Conservation (phyloP, 2,888 invertebrate genomes). For the Hyppa rectilinea region DNA sequence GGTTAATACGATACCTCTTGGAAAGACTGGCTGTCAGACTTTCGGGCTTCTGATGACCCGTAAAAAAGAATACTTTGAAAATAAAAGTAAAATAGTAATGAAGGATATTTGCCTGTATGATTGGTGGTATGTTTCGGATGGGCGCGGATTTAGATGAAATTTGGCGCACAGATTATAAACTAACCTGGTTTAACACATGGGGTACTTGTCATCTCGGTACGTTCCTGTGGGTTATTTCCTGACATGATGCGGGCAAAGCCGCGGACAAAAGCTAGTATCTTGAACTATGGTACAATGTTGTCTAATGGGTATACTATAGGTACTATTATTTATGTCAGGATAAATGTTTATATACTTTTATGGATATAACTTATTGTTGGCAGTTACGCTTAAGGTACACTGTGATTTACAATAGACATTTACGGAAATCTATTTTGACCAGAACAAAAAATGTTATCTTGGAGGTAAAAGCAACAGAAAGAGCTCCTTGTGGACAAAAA, state of each 20-base stretch:
- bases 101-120: no score
- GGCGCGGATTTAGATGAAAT: no score
- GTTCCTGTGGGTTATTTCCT: no score
- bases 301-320: slow-evolving; percentile 1
- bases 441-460: background rate
- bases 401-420: slow-evolving; percentile 44
- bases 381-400: slow-evolving; percentile 34
- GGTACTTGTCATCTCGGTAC: no score
- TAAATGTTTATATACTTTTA: slow-evolving; percentile 38
- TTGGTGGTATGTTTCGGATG: no score
- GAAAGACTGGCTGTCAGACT: background rate
- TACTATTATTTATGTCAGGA: slow-evolving; percentile 33
- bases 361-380: slow-evolving; percentile 22
- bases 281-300: slow-evolving; percentile 3
- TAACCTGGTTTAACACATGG: no score
- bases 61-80: no score
- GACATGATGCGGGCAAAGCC: no score
- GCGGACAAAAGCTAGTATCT: no score
- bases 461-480: background rate
- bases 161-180: no score
- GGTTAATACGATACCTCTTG: background rate
- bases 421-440: slow-evolving; percentile 26
- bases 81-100: no score
- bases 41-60: background rate
- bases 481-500: background rate